Conservation (phyloP, 2,797 vertebrate species). For the Oryzias dopingdopingensis region DNA sequence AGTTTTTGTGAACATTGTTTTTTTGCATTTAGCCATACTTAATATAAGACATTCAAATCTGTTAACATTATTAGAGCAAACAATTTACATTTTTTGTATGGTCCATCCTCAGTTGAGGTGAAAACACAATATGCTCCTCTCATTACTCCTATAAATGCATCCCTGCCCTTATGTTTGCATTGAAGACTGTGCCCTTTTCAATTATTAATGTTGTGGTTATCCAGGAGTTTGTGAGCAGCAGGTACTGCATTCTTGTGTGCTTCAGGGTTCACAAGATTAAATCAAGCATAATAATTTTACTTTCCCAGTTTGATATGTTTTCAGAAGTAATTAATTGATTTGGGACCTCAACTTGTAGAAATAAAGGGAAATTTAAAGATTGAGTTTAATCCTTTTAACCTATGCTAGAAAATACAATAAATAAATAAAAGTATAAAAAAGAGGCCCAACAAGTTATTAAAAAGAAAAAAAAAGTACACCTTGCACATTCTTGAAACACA, state of each 20-base stretch:
- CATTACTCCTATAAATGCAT: background rate
- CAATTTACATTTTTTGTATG: background rate
- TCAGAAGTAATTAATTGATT: no score
- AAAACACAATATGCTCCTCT: background rate
- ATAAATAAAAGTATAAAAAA: no score
- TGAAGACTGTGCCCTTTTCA: conserved; percentile 54
- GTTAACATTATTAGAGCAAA: background rate
- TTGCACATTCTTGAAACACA: no score
- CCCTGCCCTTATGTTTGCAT: conserved; percentile 36
- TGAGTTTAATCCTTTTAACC: no score
- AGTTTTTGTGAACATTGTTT: background rate
- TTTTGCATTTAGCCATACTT: no score
- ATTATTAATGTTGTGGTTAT: conserved; percentile 61
- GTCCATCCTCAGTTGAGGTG: background rate
- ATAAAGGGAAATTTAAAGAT: no score
- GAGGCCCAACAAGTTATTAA: no score
- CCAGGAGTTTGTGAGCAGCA: conserved; percentile 43
- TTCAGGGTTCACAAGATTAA: conserved; percentile 27
- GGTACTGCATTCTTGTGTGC: conserved; percentile 53
- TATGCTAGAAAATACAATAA: no score
- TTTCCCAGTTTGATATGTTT: background rate
- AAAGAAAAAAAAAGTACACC: no score
- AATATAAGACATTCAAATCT: background rate
- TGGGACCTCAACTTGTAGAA: no score
- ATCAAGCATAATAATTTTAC: conserved; percentile 20